Evolutionary conservation across 2,797 vertebrate species (phyloP).

Genomic region (Pseudochirops cupreus): DNA sequence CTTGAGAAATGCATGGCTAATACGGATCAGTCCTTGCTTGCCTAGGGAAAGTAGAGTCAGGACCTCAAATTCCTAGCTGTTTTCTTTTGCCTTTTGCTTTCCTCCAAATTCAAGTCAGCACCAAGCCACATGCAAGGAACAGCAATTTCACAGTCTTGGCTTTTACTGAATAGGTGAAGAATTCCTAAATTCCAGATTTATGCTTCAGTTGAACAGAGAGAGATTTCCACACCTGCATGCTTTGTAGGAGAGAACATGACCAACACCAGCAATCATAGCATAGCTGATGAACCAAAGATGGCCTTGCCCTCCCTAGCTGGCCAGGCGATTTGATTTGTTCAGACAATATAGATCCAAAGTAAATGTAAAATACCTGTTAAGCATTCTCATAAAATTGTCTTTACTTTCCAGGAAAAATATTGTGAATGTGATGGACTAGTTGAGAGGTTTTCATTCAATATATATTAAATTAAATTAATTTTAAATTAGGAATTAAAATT

Average conservation of each 20-base stretch:
- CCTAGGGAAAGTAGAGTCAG: not conserved
- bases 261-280: not conserved
- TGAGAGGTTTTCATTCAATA: not conserved
- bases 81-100: not conserved
- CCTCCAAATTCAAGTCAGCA: not conserved
- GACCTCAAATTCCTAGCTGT: not conserved
- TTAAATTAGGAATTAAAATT: no score
- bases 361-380: not conserved
- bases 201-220: not conserved
- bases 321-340: not conserved
- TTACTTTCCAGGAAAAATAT: not conserved
- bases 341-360: not conserved
- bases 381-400: not conserved
- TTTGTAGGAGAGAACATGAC: not conserved
- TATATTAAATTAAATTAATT: no score
- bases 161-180: not conserved
- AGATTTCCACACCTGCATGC: not conserved
- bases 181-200: not conserved
- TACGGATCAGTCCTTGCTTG: not conserved
- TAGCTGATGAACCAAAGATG: not conserved
- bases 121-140: not conserved
- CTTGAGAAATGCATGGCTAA: not conserved
- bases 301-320: not conserved
- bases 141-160: not conserved
- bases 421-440: not conserved